A percentile compares a stretch with the other conserved stretches of the same genome.
Conservation (phyloP, 2,797 vertebrate genomes). For the Merluccius polli region DNA sequence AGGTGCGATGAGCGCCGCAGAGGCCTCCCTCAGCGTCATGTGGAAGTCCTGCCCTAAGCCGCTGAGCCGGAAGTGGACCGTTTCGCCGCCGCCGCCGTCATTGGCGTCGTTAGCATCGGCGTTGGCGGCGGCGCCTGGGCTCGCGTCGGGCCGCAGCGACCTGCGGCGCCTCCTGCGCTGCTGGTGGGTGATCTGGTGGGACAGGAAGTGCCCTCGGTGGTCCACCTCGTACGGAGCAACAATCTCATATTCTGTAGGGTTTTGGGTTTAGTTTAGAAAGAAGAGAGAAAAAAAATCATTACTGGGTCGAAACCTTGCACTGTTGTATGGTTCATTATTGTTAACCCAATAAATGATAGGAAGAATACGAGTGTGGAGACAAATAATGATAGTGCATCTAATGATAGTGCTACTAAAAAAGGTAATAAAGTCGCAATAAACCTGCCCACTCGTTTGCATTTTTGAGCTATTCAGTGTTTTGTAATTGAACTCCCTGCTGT, state of each 20-base stretch:
- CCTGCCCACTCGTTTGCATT: neutral
- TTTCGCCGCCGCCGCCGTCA: constrained; percentile 28
- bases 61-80: constrained; percentile 74
- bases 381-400: neutral
- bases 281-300: neutral
- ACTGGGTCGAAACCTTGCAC: neutral
- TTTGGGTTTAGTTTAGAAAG: neutral
- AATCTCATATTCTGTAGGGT: constrained; percentile 79
- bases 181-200: constrained; percentile 75
- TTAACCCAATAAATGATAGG: neutral
- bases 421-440: neutral
- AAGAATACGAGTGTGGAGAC: constrained; percentile 4
- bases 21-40: constrained; percentile 74
- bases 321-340: neutral
- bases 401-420: constrained; percentile 1
- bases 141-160: constrained; percentile 37
- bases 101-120: neutral
- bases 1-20: constrained; percentile 72
- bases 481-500: neutral
- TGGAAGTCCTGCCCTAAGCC: constrained; percentile 83
- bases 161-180: constrained; percentile 69
- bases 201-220: constrained; percentile 73
- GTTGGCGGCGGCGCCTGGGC: constrained; percentile 9
- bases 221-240: constrained; percentile 83
- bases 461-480: neutral